Conservation (phyloP, 2,888 invertebrate genomes). For the Diogma glabrata region DNA sequence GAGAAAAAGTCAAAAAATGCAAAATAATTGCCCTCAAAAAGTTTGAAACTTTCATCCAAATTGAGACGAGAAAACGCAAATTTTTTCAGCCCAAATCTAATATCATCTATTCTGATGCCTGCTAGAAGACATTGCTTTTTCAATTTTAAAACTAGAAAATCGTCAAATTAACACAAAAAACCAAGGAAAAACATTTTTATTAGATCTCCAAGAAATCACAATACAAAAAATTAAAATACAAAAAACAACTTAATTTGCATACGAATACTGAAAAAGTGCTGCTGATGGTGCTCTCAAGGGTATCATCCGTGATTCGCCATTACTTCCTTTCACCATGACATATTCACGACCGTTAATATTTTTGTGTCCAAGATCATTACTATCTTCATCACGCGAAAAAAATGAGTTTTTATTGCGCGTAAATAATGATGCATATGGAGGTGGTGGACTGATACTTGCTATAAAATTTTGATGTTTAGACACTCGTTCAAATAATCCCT, state of each 20-base stretch:
- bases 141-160: too few relatives aligned
- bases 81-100: too few relatives aligned
- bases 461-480: constrained; percentile 24
- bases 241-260: constrained; percentile 32
- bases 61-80: too few relatives aligned
- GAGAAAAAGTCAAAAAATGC: too few relatives aligned
- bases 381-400: constrained; percentile 14
- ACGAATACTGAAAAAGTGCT: constrained; percentile 54
- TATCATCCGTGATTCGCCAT: constrained; percentile 54
- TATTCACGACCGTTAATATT: constrained; percentile 68
- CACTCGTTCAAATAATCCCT: not conserved
- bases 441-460: constrained; percentile 41
- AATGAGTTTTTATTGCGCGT: constrained; percentile 1
- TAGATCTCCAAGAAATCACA: too few relatives aligned
- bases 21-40: too few relatives aligned
- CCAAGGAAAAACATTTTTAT: too few relatives aligned
- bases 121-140: too few relatives aligned
- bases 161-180: too few relatives aligned
- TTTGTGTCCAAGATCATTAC: constrained; percentile 37
- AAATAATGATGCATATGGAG: constrained; percentile 45
- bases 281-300: constrained; percentile 68
- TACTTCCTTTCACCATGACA: constrained; percentile 49
- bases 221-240: too few relatives aligned
- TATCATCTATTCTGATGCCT: too few relatives aligned
- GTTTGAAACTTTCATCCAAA: too few relatives aligned